Base-by-base conservation (phyloP, 2,888 invertebrate genomes). In the Parascotia fuliginaria region DNA sequence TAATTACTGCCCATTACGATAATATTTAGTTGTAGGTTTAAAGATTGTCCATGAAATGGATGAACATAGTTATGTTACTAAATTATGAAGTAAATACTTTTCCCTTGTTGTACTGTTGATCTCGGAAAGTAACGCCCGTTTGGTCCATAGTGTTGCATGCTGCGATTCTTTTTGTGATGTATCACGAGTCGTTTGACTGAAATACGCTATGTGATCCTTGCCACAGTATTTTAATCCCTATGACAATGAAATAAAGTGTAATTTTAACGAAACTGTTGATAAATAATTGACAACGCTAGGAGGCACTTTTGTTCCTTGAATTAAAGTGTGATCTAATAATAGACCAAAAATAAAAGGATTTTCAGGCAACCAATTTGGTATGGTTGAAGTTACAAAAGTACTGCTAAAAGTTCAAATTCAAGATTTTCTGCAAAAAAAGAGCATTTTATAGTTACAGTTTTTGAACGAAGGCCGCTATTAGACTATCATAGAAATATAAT, bases 31-130 rank as follows among this genome's bases (percentile, higher is more conserved):
- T 76, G 59, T 80, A 78, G 74, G 69, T 70, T 55, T 6, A 24
- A 69, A 65, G 58, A 53, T 53, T 61, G 63, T 86, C 87, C 87
- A 89, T 88, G 27, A 74, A 82, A 89, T 89, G 89, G 87, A 83
- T 77, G 63, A 69, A 70, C 66, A 65, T 79, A 79, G 72, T 75
- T 81, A 72, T 75, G 79, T 81, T 79, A 65, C 65, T 79, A 78
- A 80, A 75, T 81, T 81, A 80, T 79, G 60, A 68, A 53, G 59
- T 75, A 72, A 65, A 54, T 62, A 69, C 45, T 49, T 62, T 46
- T 61, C 49, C 53, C 55, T 65, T 65, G 61, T 66, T 63, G 24
- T 24, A 6, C 62, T 70, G 65, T 66, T 69, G 77, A 77, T 79
- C 79, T 77, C 72, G 58, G 39, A 57, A 51, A 53, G 55, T 59